Evolutionary conservation across 2,113 vertebrate genomes (phyloP).

Genomic region (Nothobranchius kuhntae): DNA sequence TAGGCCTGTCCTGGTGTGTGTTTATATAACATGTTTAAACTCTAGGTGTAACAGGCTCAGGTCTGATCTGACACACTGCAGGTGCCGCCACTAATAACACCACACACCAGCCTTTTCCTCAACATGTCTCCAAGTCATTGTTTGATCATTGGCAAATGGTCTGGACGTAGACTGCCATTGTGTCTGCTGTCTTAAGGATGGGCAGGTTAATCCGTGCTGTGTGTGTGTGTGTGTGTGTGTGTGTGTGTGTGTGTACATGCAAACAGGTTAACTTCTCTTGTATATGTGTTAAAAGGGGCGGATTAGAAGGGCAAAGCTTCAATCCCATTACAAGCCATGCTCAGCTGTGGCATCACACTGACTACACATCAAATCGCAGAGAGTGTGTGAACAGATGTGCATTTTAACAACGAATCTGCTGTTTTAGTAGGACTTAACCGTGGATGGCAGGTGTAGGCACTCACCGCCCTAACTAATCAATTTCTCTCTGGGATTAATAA

Average conservation of each 20-base stretch:
- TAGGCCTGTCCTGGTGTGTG: neutral
- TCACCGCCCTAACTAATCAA: neutral
- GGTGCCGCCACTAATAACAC: constrained; percentile 42
- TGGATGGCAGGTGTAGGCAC: constrained; percentile 31
- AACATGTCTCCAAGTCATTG: constrained; percentile 15
- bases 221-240: neutral
- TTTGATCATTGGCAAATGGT: constrained; percentile 64
- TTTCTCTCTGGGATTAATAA: neutral
- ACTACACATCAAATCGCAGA: constrained; percentile 10
- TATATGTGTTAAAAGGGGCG: constrained; percentile 58
- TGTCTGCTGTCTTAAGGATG: constrained; percentile 48
- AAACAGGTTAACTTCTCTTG: constrained; percentile 30
- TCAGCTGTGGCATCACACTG: constrained; percentile 33
- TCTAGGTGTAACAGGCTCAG: neutral
- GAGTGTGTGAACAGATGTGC: constrained; percentile 37
- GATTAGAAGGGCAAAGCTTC: constrained; percentile 69
- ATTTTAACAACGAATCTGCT: constrained; percentile 24
- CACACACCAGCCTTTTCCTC: constrained; percentile 7
- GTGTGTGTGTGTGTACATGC: constrained; percentile 19
- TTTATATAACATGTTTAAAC: constrained; percentile 4
- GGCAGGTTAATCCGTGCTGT: constrained; percentile 59
- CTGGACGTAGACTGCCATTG: constrained; percentile 1
- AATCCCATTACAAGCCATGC: constrained; percentile 67
- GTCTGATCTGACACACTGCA: constrained; percentile 24
- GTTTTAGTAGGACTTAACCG: constrained; percentile 13